Percentiles rank a stretch among this genome's conserved stretches.
phyloP scores from a whole-genome alignment of 2,113 vertebrate species.

The Procapra przewalskii region DNA sequence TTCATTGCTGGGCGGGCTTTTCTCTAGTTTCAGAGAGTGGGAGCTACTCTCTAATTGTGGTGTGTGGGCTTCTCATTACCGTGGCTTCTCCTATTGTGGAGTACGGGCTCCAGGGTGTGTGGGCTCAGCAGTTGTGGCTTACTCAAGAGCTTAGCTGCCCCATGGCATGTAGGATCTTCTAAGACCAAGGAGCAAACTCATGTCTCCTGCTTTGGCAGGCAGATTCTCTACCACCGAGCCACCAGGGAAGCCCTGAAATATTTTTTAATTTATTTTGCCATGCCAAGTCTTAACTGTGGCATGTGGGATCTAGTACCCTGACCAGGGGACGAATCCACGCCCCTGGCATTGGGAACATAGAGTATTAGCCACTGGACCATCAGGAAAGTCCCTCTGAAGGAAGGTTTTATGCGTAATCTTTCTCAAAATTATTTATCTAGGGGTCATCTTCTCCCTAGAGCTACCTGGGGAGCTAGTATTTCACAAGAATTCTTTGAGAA shows the following conservation, averaged over 20 bases:
- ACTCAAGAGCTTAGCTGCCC: background rate
- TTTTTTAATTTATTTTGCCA: background rate
- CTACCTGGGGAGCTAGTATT: background rate
- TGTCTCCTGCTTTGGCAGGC: background rate
- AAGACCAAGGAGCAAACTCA: background rate
- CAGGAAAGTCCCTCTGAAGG: background rate
- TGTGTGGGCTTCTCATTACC: background rate
- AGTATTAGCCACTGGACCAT: background rate
- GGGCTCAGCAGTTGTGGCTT: background rate
- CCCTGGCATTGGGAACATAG: background rate
- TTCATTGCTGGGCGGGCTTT: background rate
- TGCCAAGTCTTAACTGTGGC: background rate
- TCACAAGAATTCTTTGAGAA: background rate
- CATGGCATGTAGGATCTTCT: background rate
- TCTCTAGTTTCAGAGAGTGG: background rate
- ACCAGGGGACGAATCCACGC: background rate
- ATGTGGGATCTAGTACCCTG: background rate
- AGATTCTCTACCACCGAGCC: background rate
- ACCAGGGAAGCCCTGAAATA: background rate
- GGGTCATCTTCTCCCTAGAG: background rate
- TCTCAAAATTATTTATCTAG: background rate
- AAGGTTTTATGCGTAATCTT: background rate
- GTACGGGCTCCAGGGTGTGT: fast-evolving
- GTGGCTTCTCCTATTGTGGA: background rate
- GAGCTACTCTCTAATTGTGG: background rate